phyloP scores from a whole-genome alignment of 2,888 invertebrate genomes.

The Drepanosiphum platanoidis region DNA sequence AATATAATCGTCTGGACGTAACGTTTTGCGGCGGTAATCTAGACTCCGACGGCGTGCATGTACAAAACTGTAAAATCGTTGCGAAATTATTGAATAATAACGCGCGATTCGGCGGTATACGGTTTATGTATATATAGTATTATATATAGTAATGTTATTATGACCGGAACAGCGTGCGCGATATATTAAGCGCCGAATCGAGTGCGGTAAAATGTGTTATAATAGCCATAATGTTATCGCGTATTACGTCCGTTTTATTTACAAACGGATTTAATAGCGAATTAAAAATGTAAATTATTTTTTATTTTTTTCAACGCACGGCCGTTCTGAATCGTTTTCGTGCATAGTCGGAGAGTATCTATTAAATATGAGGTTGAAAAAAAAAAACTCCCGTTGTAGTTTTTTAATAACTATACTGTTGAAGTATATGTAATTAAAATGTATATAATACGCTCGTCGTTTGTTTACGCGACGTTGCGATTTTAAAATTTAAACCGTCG shows the following conservation, averaged over 20 bases:
- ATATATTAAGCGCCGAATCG: background rate
- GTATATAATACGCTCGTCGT: too few relatives aligned
- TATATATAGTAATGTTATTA: background rate
- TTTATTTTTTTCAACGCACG: background rate
- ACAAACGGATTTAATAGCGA: background rate
- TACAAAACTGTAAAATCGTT: background rate
- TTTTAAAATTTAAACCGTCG: too few relatives aligned
- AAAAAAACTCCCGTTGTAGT: too few relatives aligned
- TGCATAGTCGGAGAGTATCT: too few relatives aligned
- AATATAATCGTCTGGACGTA: too few relatives aligned
- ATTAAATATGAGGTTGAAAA: too few relatives aligned
- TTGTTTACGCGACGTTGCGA: too few relatives aligned
- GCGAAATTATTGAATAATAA: background rate
- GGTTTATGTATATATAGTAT: background rate
- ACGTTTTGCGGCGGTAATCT: too few relatives aligned
- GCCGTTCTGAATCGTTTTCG: background rate
- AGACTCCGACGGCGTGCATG: background rate
- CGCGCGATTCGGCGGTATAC: background rate
- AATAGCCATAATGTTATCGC: background rate
- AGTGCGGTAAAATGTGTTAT: too few relatives aligned
- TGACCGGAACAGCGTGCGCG: background rate
- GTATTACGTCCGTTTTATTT: background rate
- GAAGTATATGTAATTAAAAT: too few relatives aligned
- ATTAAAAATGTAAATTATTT: background rate
- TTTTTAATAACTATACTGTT: too few relatives aligned